These are phyloP conservation scores for Accipiter virgatus DNA, from an alignment of 2,113 vertebrate species.

Conservation along the genomic window DNA sequence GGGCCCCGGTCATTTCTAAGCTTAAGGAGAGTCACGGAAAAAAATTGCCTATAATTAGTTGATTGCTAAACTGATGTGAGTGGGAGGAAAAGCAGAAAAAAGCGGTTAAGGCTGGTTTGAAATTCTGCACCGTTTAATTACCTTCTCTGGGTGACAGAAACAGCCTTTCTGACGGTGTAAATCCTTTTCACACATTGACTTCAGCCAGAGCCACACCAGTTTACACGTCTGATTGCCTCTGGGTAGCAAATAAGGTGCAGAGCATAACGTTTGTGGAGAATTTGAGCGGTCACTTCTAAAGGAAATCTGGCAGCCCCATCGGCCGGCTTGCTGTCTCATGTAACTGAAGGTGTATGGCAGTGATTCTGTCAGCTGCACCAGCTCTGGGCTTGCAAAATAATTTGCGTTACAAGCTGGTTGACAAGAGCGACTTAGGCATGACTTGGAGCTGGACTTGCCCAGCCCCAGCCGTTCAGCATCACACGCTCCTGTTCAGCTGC, in stretches of 20 bases:
- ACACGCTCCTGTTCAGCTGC: neutral
- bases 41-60: neutral
- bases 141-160: neutral
- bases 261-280: neutral
- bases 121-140: neutral
- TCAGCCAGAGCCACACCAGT: neutral
- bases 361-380: neutral
- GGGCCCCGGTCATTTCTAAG: neutral
- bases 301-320: neutral
- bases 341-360: accelerated
- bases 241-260: neutral
- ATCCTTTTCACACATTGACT: neutral
- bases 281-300: neutral
- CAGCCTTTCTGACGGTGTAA: neutral
- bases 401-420: neutral
- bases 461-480: neutral
- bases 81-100: neutral
- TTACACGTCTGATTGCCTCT: accelerated
- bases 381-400: neutral
- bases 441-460: neutral
- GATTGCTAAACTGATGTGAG: neutral
- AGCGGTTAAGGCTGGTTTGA: neutral
- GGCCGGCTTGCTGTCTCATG: too few species aligned
- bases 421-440: neutral
- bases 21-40: neutral